Base-by-base conservation (phyloP, 2,888 invertebrate genomes). In the Tetanocera ferruginea region DNA sequence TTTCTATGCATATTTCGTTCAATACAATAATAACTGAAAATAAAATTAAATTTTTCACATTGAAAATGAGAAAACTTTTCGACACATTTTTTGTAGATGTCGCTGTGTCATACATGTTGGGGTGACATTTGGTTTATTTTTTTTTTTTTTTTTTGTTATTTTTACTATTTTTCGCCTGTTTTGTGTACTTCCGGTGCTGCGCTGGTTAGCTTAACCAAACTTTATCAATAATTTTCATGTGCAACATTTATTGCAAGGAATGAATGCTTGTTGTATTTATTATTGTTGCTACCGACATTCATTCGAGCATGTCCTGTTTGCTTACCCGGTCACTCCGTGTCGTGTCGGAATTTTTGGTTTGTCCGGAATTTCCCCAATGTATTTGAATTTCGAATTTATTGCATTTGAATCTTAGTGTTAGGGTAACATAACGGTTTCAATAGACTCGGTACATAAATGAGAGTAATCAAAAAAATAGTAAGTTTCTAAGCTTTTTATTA, bases 151-250 rank as follows among this genome's bases (percentile, higher is more conserved):
- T 19, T 25, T 60, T 23, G 3, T 25, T 6, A 11, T 1, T 25
- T 25, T 23, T 60, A 17, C 28, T n/a, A n/a, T 37, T 55, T 14
- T 28, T 25, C 17, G 19, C n/a, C 28, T 75, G 49, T n/a, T 75
- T 28, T 74, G 76, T 76, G 52, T 57, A 62, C 62, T 78, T 83
- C 78, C 82, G 82, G 23, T 55, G 57, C 51, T n/a, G 31, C 19
- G 43, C 55, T 31, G n/a, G n/a, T 23, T 31, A 75, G 70, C 74
- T n/a, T 43, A n/a, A 73, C 64, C 64, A 76, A 79, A 79, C 74
- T 76, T 76, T 79, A 67, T 62, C 79, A 79, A 77, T 79, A 78
- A 78, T 78, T 78, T 76, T 75, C 34, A 34, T 75, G 74, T 75
- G 66, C 74, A 75, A 66, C 73, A 74, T 74, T 76, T 76, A 76